Evolutionary conservation across 2,113 vertebrate genomes (phyloP).

Genomic region (Gymnarchus niloticus): DNA sequence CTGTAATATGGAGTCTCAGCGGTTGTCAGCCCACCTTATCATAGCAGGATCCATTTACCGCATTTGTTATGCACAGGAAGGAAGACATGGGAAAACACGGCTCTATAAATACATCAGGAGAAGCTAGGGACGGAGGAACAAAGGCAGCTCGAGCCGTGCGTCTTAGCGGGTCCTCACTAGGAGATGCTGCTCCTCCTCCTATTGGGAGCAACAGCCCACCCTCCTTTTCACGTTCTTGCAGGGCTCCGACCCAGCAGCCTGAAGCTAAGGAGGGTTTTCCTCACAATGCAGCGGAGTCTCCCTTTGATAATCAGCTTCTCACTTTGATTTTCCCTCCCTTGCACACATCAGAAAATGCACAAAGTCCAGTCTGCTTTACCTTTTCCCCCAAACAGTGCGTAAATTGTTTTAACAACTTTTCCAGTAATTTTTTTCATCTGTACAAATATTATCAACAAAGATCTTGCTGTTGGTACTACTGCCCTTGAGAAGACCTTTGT

Average conservation of each 20-base stretch:
- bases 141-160: conserved; percentile 13
- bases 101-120: conserved; percentile 57
- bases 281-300: neutral
- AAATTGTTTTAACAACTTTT: neutral
- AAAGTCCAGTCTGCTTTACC: conserved; percentile 55
- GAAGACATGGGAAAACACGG: conserved; percentile 47
- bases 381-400: neutral
- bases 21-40: conserved; percentile 51
- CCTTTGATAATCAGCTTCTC: conserved; percentile 8
- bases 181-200: conserved; percentile 13
- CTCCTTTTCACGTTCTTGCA: conserved; percentile 21
- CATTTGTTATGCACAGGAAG: conserved; percentile 56
- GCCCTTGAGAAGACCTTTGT: no score
- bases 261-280: neutral
- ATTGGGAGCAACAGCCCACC: conserved; percentile 23
- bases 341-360: conserved; percentile 30
- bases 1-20: conserved; percentile 44
- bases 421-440: neutral
- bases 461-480: neutral
- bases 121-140: conserved; percentile 5
- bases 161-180: conserved; percentile 16
- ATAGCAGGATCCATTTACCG: conserved; percentile 58
- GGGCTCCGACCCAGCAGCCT: conserved; percentile 3
- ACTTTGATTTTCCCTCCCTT: conserved; percentile 2
- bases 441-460: neutral